These are phyloP conservation scores for Sympetrum striolatum DNA, from an alignment of 2,888 invertebrate genomes.

Conservation along the genomic window DNA sequence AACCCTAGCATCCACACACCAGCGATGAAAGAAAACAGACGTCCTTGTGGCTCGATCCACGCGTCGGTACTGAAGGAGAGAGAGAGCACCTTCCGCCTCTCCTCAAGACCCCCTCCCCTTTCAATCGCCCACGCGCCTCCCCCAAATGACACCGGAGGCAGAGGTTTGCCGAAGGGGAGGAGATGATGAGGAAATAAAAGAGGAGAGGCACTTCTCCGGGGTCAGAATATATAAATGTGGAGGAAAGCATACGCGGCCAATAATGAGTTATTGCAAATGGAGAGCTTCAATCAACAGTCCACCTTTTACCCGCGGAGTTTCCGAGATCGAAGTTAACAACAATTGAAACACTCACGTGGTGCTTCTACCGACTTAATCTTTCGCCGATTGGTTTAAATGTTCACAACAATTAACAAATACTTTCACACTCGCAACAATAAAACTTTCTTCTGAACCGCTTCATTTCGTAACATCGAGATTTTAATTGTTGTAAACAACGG, in stretches of 20 bases:
- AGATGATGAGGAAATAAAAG: constrained; percentile 12
- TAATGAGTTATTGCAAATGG: constrained; percentile 19
- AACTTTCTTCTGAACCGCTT: too few species aligned
- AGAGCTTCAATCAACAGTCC: background rate
- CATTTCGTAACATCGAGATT: too few species aligned
- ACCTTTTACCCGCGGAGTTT: too few species aligned
- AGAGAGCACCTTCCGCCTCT: constrained; percentile 46
- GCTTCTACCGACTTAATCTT: too few species aligned
- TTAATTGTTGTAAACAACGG: too few species aligned
- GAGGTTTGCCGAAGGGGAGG: background rate
- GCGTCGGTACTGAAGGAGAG: constrained; percentile 6
- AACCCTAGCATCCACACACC: background rate
- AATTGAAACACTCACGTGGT: too few species aligned
- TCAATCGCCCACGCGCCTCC: constrained; percentile 45
- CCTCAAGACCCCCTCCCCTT: constrained; percentile 49
- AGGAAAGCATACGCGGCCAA: background rate
- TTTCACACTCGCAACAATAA: too few species aligned
- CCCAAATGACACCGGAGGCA: constrained; percentile 26
- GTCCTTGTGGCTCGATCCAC: constrained; percentile 4
- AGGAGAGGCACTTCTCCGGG: background rate
- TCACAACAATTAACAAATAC: too few species aligned
- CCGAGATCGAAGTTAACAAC: too few species aligned
- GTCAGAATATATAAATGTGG: background rate
- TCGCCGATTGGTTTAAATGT: too few species aligned
- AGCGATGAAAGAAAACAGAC: background rate